A percentile compares a stretch with the other conserved stretches of the same genome.
phyloP scores from a whole-genome alignment of 1,140 invertebrate species.

The Oreohelix idahoensis region DNA sequence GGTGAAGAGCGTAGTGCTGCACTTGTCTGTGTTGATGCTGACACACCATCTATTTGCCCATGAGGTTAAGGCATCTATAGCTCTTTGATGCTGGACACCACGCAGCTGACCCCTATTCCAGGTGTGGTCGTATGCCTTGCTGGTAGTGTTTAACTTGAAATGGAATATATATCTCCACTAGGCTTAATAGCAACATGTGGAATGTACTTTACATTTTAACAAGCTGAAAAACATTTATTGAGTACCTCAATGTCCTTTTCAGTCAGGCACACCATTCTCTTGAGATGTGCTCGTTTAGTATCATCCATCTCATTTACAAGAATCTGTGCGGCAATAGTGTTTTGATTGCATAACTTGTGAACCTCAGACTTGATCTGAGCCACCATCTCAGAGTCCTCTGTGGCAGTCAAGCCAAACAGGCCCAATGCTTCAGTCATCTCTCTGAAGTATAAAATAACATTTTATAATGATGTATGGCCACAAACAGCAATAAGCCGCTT shows the following conservation, averaged over 20 bases:
- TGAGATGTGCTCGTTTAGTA: constrained; percentile 56
- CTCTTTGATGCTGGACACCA: too few relatives aligned
- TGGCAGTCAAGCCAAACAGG: constrained; percentile 66
- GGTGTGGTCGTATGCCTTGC: too few relatives aligned
- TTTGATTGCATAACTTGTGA: constrained; percentile 67
- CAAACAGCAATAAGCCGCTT: too few relatives aligned
- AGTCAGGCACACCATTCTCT: constrained; percentile 62
- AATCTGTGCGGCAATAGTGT: constrained; percentile 67
- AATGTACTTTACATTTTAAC: too few relatives aligned
- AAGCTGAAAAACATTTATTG: not conserved
- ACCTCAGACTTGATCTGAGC: constrained; percentile 72
- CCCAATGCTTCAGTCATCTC: constrained; percentile 66
- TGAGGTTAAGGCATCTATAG: too few relatives aligned
- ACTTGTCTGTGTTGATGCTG: too few relatives aligned
- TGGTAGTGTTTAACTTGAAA: too few relatives aligned
- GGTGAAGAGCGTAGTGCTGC: too few relatives aligned
- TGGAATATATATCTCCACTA: too few relatives aligned
- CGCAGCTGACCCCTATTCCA: too few relatives aligned
- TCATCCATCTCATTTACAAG: constrained; percentile 62
- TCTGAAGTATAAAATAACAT: constrained; percentile 50
- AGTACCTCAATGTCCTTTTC: constrained; percentile 59
- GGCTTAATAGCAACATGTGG: too few relatives aligned
- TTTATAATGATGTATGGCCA: not conserved
- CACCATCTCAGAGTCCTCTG: constrained; percentile 71
- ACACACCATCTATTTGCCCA: too few relatives aligned